phyloP scores from a whole-genome alignment of 2,113 vertebrate species.

The Corvus moneduloides region DNA sequence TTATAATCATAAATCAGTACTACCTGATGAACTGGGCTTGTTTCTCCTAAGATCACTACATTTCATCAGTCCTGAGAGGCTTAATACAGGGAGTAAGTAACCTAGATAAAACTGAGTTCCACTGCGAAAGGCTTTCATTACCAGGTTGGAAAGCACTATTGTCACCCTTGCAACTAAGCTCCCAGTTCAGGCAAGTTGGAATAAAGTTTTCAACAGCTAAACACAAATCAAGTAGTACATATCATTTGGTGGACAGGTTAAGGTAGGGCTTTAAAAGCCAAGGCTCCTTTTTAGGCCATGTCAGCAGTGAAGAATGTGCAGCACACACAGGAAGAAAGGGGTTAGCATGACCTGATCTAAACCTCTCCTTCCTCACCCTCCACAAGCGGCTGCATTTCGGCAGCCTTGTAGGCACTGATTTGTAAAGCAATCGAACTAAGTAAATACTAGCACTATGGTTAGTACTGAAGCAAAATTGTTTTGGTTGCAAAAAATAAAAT shows the following conservation, averaged over 20 bases:
- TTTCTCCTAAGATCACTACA: not conserved
- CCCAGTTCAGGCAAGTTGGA: not conserved
- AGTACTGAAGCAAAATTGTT: not conserved
- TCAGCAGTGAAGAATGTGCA: conserved; percentile 18
- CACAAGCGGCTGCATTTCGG: not conserved
- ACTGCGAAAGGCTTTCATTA: not conserved
- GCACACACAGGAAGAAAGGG: conserved; percentile 7
- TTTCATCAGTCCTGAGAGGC: not conserved
- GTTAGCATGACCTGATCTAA: conserved; percentile 54
- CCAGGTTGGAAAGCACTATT: not conserved
- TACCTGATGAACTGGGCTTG: not conserved
- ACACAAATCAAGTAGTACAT: not conserved
- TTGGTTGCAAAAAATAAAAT: not conserved
- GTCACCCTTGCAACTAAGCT: not conserved
- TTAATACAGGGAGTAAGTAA: not conserved
- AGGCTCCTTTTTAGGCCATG: conserved; percentile 45
- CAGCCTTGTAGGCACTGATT: not conserved
- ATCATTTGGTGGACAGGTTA: not conserved
- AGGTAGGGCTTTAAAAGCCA: conserved; percentile 25
- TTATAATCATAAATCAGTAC: not conserved
- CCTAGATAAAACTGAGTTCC: not conserved
- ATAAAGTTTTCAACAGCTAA: not conserved
- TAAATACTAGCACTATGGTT: not conserved
- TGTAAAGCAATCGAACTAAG: not conserved
- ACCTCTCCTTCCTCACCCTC: conserved; percentile 10